A percentile compares a stretch with the other conserved stretches of the same genome.
Evolutionary conservation across 1,140 invertebrate genomes (phyloP).

Genomic region (Drosophila ananassae): DNA sequence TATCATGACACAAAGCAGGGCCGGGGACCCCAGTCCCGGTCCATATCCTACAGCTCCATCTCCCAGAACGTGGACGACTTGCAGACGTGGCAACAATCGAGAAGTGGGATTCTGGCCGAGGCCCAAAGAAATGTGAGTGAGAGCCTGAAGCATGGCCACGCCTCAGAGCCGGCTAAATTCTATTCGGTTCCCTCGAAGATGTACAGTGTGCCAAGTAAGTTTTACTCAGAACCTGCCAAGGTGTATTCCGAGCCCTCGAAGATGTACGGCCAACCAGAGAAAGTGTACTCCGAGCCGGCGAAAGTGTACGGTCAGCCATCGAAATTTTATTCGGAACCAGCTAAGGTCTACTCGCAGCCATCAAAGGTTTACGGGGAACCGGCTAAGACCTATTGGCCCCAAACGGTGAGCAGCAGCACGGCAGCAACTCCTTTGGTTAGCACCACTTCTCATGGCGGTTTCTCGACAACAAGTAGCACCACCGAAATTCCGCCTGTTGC

Average conservation of each 20-base stretch:
- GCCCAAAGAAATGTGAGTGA: conserved; percentile 81
- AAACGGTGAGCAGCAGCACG: conserved; percentile 48
- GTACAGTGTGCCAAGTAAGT: conserved; percentile 86
- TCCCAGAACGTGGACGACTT: conserved; percentile 84
- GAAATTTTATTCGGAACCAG: conserved; percentile 86
- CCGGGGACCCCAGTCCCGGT: conserved; percentile 82
- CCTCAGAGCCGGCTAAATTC: conserved; percentile 83
- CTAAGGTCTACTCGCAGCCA: conserved; percentile 85
- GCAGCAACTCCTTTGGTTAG: conserved; percentile 6
- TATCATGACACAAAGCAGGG: conserved; percentile 85
- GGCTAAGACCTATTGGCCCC: conserved; percentile 84
- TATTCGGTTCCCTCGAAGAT: conserved; percentile 85
- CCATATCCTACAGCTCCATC: conserved; percentile 85
- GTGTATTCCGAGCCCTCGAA: conserved; percentile 88
- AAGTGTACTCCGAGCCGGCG: conserved; percentile 87
- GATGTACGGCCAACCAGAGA: conserved; percentile 87
- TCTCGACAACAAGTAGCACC: conserved; percentile 5
- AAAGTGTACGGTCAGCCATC: conserved; percentile 88
- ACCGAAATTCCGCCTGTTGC: conserved; percentile 21
- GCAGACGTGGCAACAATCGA: conserved; percentile 65
- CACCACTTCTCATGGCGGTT: conserved; percentile 14
- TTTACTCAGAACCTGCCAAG: conserved; percentile 87
- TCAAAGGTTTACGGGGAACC: conserved; percentile 86
- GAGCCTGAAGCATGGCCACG: conserved; percentile 63
- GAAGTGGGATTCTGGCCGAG: conserved; percentile 70